Base-by-base conservation (phyloP, 2,113 vertebrate genomes). In the Cebidichthys violaceus region DNA sequence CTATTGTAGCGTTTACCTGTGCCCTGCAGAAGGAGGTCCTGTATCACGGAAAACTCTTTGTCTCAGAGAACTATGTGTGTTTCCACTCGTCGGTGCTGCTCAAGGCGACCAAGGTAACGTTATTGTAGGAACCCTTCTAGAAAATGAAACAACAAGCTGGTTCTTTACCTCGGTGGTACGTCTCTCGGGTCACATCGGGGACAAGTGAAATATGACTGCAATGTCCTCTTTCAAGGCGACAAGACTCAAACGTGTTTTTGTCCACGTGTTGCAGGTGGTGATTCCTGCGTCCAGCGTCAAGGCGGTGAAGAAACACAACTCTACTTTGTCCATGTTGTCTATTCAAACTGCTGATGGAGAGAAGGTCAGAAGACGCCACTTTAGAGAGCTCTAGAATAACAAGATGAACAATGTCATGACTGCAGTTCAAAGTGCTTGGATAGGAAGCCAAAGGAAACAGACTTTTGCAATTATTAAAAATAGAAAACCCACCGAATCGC, bases 31-130 rank as follows among this genome's bases (percentile, higher is more conserved):
- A 92, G 83, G 96, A 97, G 35, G 89, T 96, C 24, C 88, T 95
- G 18, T 97, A 96, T 83, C 96, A 96, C 0, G 96, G 97, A 45
- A 96, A 94, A 79, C 94, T 97, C 64, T 98, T 92, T 3, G 67
- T 97, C 59, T 94, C 95, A 0, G 82, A 90, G 3, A 83, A 62
- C 13, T 77, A 95, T 5, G 0, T 96, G 75, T 96, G 96, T 86
- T 97, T 97, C 92, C 73, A 96, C 83, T 96, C 96, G 4, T 95
- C 92, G 0, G 92, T 97, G 79, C 87, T 97, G 55, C 95, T 96
- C 55, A 96, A 95, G 88, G 95, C 96, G 4, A 96, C 96, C 39
- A 97, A 96, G 96, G 97, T 97, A 82, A 89, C 33, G n/a, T n/a
- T n/a, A n/a, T n/a, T n/a, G n/a, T n/a, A n/a, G 9, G 27, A 45